These are phyloP conservation scores for Sebastes goodei DNA, from an alignment of 2,797 vertebrate species.

Conservation along the genomic window DNA sequence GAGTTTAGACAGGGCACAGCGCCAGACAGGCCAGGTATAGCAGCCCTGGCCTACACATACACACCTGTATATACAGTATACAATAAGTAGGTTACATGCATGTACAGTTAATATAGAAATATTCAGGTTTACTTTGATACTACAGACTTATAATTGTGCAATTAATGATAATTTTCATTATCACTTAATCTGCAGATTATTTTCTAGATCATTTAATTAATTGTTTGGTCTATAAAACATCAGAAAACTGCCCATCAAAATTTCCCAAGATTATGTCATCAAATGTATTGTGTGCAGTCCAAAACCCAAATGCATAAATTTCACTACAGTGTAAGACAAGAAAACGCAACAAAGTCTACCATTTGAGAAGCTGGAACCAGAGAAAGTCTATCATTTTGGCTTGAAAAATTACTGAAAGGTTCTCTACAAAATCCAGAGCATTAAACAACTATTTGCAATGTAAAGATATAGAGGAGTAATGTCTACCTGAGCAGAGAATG, in stretches of 20 bases:
- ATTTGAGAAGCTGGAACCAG: no score
- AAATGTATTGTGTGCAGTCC: no score
- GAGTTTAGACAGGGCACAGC: slow-evolving; percentile 9
- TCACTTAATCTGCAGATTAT: neutral
- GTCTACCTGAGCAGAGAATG: no score
- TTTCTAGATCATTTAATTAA: neutral
- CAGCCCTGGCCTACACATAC: neutral
- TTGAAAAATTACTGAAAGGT: no score
- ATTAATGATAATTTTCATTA: neutral
- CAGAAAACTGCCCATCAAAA: neutral
- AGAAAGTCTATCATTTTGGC: no score
- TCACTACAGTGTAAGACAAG: no score
- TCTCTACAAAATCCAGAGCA: no score
- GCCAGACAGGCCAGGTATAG: slow-evolving; percentile 21
- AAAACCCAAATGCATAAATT: no score
- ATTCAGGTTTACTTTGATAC: neutral
- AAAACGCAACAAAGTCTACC: no score
- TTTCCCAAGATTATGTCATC: neutral
- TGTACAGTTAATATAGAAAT: neutral
- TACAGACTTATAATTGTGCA: neutral
- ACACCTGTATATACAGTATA: neutral
- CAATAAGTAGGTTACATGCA: neutral
- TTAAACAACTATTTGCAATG: no score
- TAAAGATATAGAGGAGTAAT: no score
- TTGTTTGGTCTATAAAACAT: neutral